Base-by-base conservation (phyloP, 2,113 vertebrate genomes). In the Himantopus leucocephalus region DNA sequence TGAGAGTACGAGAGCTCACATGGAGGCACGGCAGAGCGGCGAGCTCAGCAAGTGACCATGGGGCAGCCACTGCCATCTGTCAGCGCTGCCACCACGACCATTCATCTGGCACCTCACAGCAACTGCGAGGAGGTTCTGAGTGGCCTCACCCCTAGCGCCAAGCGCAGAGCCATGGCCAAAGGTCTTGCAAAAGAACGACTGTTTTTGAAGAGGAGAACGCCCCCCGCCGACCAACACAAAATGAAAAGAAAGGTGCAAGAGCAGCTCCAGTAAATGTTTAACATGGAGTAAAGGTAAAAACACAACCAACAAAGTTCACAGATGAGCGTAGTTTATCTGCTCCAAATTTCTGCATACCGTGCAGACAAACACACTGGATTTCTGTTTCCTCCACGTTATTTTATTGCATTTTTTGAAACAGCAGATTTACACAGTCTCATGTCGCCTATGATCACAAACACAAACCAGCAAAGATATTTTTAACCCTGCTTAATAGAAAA, bases 61-160 rank as follows among this genome's bases (percentile, higher is more conserved):
- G 43, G 60, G 43, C 37, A 47, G 18, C 35, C 3, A 0, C 50
- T 29, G 37, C 32, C 62, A 30, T 12, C 53, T 14, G 56, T 2
- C 55, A 24, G 20, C 2, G 1, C 2, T 27, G 30, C 23, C 53
- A 47, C 68, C n/a, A 8, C 2, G 1, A 24, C 9, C 24, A 6
- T 18, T 53, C 39, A 12, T 12, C 32, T 4, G 50, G 56, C 66
- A 41, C 60, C 50, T 3, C 14, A 10, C 0, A 12, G 10, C 53
- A 52, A 6, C 23, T 15, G 12, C 1, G 5, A 58, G 45, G 8
- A 1, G 6, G 68, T 64, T 7, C 43, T 1, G 19, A 70, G 56
- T 1, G 2, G 7, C 11, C 39, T 66, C 45, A 29, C 24, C 14
- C 30, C 29, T 8, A 2, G 18, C 0, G 1, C 56, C 50, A 21